Conservation (phyloP, 2,888 invertebrate genomes). For the Chelonus formosanus region DNA sequence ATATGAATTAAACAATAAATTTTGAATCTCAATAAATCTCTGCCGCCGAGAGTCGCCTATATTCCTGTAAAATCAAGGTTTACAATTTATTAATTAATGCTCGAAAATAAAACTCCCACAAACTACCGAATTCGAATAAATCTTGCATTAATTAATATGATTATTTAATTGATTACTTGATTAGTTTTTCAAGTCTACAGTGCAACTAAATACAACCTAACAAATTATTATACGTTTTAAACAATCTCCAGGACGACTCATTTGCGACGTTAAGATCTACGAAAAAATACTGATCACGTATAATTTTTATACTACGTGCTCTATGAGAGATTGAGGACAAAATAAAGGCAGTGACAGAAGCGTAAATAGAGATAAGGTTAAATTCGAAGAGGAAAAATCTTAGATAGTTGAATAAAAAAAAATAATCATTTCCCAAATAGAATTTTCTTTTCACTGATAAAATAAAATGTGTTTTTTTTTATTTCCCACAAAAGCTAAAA, state of each 20-base stretch:
- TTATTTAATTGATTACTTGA: too few species aligned
- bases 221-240: background rate
- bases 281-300: slow-evolving; percentile 35
- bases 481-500: too few species aligned
- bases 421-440: too few species aligned
- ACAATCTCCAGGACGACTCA: slow-evolving; percentile 16
- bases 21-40: background rate
- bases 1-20: too few species aligned
- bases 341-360: background rate
- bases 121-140: slow-evolving; percentile 21
- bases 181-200: too few species aligned
- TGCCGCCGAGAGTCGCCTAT: slow-evolving; percentile 10
- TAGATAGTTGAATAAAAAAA: too few species aligned
- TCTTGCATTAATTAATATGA: background rate
- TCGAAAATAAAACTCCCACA: slow-evolving; percentile 5
- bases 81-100: slow-evolving; percentile 37
- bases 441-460: too few species aligned
- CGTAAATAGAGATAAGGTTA: slow-evolving; percentile 27
- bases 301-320: slow-evolving; percentile 36
- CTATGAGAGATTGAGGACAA: slow-evolving; percentile 22
- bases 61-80: slow-evolving; percentile 45
- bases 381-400: too few species aligned
- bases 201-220: too few species aligned
- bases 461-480: too few species aligned
- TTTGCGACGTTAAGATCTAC: slow-evolving; percentile 27